These are phyloP conservation scores for Macrostomum lignano DNA, from an alignment of 1,140 invertebrate species.

Conservation along the genomic window DNA sequence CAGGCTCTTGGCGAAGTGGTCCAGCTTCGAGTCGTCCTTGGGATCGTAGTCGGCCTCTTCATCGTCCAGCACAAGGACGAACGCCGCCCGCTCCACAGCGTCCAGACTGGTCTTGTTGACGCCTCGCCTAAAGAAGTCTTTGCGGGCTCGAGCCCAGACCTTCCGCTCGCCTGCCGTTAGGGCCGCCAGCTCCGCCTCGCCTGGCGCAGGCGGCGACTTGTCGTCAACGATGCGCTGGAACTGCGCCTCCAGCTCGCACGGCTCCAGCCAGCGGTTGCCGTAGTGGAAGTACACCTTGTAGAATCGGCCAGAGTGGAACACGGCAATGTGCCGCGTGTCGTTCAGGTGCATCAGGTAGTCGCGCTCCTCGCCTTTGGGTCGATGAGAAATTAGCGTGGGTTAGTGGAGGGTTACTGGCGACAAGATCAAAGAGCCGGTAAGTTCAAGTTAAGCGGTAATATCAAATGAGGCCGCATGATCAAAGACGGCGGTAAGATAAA, in stretches of 20 bases:
- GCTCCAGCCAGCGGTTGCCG: constrained; percentile 47
- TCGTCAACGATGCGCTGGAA: constrained; percentile 62
- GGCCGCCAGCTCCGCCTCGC: constrained; percentile 59
- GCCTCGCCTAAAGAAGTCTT: constrained; percentile 30
- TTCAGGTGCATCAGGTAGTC: constrained; percentile 37
- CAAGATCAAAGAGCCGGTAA: no score
- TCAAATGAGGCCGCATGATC: no score
- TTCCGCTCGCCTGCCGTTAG: constrained; percentile 60
- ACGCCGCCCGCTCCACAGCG: constrained; percentile 39
- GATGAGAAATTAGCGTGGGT: no score
- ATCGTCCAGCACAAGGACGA: constrained; percentile 63
- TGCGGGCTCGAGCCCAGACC: constrained; percentile 56
- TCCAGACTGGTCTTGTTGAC: constrained; percentile 5
- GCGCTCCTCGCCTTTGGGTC: constrained; percentile 14
- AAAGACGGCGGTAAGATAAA: no score
- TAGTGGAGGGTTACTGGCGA: no score
- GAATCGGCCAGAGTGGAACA: constrained; percentile 67
- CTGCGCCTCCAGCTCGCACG: constrained; percentile 50
- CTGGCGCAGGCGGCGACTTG: constrained; percentile 35
- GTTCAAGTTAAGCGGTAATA: no score
- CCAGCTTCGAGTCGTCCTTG: not conserved
- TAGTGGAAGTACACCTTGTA: constrained; percentile 69
- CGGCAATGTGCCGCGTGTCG: constrained; percentile 69
- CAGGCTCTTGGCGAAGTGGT: constrained; percentile 22
- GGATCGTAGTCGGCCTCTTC: not conserved